These are phyloP conservation scores for Eupithecia exiguata DNA, from an alignment of 2,888 invertebrate genomes.

Conservation along the genomic window DNA sequence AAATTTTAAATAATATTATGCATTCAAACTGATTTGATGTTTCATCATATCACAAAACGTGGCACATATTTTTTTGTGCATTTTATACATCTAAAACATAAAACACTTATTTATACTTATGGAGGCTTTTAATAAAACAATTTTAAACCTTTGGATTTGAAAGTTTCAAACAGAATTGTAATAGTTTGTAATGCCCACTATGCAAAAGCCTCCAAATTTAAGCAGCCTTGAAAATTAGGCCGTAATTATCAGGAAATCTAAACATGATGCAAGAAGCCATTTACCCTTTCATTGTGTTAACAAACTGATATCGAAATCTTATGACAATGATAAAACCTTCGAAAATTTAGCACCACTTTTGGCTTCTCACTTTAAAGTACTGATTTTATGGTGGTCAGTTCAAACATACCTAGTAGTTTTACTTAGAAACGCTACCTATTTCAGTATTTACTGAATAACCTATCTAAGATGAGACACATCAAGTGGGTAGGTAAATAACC, in stretches of 20 bases:
- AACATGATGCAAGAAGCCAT: constrained; percentile 65
- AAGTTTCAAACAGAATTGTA: neutral
- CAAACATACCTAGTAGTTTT: constrained; percentile 25
- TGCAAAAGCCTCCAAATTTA: constrained; percentile 7
- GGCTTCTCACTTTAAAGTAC: constrained; percentile 71
- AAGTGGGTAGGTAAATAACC: neutral
- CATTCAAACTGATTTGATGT: constrained; percentile 42
- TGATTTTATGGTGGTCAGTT: constrained; percentile 27
- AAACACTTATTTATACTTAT: constrained; percentile 38
- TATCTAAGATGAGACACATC: neutral
- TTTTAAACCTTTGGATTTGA: neutral
- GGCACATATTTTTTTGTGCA: constrained; percentile 58
- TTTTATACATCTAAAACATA: constrained; percentile 46
- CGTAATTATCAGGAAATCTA: constrained; percentile 41
- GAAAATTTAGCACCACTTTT: constrained; percentile 83
- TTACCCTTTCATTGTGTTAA: constrained; percentile 59
- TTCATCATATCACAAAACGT: constrained; percentile 50
- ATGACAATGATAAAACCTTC: constrained; percentile 78
- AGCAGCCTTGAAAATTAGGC: constrained; percentile 53
- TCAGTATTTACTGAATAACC: neutral
- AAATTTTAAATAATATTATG: constrained; percentile 43
- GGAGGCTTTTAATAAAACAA: constrained; percentile 10
- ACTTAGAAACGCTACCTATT: constrained; percentile 25
- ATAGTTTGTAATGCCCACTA: neutral
- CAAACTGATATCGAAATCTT: constrained; percentile 73